Evolutionary conservation across 92 coral and sea anemone genomes (phyloP), one percentile per base, ranked within the genome.

Genomic region (Nematostella vectensis): DNA sequence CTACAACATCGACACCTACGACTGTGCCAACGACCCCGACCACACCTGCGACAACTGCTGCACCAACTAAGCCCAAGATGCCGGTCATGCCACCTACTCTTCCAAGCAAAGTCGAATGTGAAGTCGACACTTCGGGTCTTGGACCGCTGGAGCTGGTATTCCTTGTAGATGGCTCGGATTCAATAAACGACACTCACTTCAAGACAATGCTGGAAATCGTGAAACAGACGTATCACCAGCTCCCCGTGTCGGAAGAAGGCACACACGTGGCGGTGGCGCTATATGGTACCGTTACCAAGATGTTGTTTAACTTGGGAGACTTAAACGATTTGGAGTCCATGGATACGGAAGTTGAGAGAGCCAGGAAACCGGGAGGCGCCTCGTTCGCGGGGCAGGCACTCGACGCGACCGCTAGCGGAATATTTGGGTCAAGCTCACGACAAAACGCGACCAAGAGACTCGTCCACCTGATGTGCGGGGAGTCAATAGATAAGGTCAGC

Each of bases 131-230:
- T 11, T 44, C 67, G 3, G 61, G 15, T 24, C 62, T 66, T 39
- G 54, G 42, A 11, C 72, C 82, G 0, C 13, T 77, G 28, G 94
- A 88, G 48, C 56, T 88, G 45, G 94, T 51, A 27, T 83, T 88
- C 43, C 58, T 88, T 28, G 63, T 83, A 19, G 96, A 83, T 39
- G 94, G 94, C 25, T 67, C 81, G 15, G 75, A 74, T 59, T 42
- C 45, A 1, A 79, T 88, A 1, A 79, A 68, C 27, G 73, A 74
- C 25, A 68, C 64, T 15, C 54, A 70, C 23, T 88, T 88, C 50
- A 79, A 69, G 13, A 74, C 54, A 15, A 50, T 80, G 29, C 76
- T 83, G 1, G 88, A 83, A 22, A 74, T 83, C 30, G 81, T 78
- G 1, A 79, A 76, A 58, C 52, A 57, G 36, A 69, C 77, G 6